Evolutionary conservation across 2,113 vertebrate genomes (phyloP), one percentile per base, ranked within the genome.

Genomic region (Platysternon megacephalum): DNA sequence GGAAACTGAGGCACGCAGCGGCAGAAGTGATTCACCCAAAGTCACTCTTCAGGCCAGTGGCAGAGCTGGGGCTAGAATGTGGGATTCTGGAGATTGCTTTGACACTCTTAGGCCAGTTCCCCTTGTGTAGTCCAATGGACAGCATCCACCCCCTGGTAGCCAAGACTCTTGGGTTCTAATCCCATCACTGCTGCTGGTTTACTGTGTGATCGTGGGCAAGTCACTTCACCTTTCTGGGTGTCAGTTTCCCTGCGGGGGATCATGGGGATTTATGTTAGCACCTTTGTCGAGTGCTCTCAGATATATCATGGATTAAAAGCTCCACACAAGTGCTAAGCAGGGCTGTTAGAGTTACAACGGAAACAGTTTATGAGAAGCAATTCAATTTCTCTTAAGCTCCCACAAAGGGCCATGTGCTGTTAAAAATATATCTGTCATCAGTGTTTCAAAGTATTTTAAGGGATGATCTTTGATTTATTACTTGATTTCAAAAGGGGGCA

Each of bases 301-400:
- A 68, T 14, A 44, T 42, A 11, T 61, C 28, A 32, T 81, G 42
- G 84, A 29, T 52, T 42, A 32, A 83, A 24, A n/a, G 52, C 5
- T 14, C 46, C 3, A 0, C 2, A 24, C 8, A 5, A 11, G 28
- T 0, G 16, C 9, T 0, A 39, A 85, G 35, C 19, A 11, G 58
- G n/a, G 56, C 39, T 44, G 3, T 4, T 3, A 14, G 80, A 0
- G 0, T 35, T 32, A 29, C 58, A 0, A 35, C 0, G 0, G 56
- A 84, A 56, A n/a, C 56, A 1, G 3, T 29, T 55, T 10, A 3
- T 49, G 83, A 91, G 65, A 21, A 32, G 72, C 79, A 79, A 22
- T 79, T 84, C 53, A 3, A 16, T 44, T 90, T 86, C 78, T 79
- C 61, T 46, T 5, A 13, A 42, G 52, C 84, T 83, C 81, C 61